These are phyloP conservation scores for Cataglyphis cursor DNA, from an alignment of 2,888 invertebrate genomes.

Conservation along the genomic window DNA sequence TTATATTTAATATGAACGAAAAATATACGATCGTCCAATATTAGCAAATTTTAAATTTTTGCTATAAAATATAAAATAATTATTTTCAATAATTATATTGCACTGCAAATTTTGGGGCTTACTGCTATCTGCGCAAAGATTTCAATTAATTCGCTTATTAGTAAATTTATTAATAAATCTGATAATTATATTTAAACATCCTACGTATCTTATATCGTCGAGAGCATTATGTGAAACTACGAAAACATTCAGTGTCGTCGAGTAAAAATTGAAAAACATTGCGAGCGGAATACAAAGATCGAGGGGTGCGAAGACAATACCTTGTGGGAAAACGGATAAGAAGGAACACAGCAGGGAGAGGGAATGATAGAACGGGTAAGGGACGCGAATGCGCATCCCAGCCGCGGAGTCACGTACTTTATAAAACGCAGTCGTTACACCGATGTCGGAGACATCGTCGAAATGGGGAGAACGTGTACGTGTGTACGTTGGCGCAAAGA, in stretches of 20 bases:
- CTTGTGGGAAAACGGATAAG: slow-evolving; percentile 29
- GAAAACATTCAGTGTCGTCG: slow-evolving; percentile 1
- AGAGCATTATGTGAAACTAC: slow-evolving; percentile 11
- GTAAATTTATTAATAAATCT: not conserved
- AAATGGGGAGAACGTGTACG: slow-evolving; percentile 44
- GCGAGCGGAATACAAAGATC: slow-evolving; percentile 49
- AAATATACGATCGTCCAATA: not conserved
- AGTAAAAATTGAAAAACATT: slow-evolving; percentile 65
- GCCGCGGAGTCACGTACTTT: slow-evolving; percentile 72
- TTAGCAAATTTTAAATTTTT: not conserved
- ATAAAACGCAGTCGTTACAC: slow-evolving; percentile 70
- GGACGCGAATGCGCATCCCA: slow-evolving; percentile 55
- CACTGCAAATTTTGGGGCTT: not conserved
- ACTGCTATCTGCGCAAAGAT: not conserved
- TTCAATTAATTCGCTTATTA: slow-evolving; percentile 8
- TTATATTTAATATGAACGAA: not conserved
- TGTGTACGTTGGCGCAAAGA: slow-evolving; percentile 63
- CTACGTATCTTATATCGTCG: not conserved
- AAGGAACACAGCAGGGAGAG: not conserved
- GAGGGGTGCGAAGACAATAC: slow-evolving; percentile 67
- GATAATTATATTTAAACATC: not conserved
- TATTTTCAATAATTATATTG: not conserved
- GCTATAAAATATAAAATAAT: not conserved
- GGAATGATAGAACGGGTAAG: slow-evolving; percentile 12
- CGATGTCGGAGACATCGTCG: slow-evolving; percentile 45